Evolutionary conservation across 2,888 invertebrate genomes (phyloP).

Genomic region (Pheosia gnoma): DNA sequence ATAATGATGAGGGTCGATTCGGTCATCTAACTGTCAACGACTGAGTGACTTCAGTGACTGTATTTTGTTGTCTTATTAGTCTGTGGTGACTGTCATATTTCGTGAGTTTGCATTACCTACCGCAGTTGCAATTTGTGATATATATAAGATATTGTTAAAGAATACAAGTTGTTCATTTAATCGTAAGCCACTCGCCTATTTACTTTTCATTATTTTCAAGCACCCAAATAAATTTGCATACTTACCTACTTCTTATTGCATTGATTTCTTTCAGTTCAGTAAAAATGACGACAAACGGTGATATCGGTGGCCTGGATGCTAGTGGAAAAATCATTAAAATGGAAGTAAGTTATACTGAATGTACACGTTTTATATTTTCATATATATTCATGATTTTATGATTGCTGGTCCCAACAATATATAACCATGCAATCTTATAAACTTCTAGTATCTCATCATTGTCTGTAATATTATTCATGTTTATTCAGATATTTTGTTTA

Average conservation of each 20-base stretch:
- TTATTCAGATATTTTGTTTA: no score
- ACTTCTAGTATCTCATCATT: no score
- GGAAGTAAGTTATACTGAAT: slow-evolving; percentile 75
- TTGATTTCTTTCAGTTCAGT: slow-evolving; percentile 22
- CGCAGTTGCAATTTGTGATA: neutral
- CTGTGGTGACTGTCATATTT: slow-evolving; percentile 13
- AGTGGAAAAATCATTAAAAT: slow-evolving; percentile 83
- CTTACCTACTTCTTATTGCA: neutral
- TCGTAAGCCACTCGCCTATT: neutral
- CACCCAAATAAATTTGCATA: neutral
- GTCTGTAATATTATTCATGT: no score
- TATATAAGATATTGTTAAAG: neutral
- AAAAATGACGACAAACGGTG: slow-evolving; percentile 74
- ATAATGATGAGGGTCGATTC: no score
- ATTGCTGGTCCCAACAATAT: no score
- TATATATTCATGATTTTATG: no score
- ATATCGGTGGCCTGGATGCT: slow-evolving; percentile 72
- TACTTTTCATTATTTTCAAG: neutral
- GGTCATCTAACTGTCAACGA: no score
- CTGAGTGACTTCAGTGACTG: no score
- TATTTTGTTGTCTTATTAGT: slow-evolving; percentile 13
- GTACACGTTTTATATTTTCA: neutral
- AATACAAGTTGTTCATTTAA: neutral
- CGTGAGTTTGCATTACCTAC: slow-evolving; percentile 46
- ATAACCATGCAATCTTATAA: no score